A percentile compares a stretch with the other conserved stretches of the same genome.
Evolutionary conservation across 2,888 invertebrate species (phyloP).

Genomic region (Cephus spinipes): DNA sequence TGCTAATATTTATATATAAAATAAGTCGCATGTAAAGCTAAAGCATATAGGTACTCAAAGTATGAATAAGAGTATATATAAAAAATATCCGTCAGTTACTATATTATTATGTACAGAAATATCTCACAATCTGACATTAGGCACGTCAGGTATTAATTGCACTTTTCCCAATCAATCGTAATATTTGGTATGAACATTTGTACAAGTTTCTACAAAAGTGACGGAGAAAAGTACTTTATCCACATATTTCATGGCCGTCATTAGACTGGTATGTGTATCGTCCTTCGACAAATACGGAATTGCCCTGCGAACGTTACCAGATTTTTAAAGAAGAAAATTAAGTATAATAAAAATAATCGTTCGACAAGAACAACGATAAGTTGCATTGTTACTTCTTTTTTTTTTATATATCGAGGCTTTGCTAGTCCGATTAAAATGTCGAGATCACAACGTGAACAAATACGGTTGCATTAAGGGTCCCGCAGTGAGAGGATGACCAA

Average conservation of each 20-base stretch:
- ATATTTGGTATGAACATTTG: background rate
- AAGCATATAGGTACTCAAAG: background rate
- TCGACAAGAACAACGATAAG: background rate
- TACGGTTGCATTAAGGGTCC: constrained; percentile 35
- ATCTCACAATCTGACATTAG: background rate
- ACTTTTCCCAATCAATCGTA: background rate
- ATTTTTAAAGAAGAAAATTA: background rate
- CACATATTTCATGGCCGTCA: background rate
- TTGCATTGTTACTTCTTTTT: background rate
- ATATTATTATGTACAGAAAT: background rate
- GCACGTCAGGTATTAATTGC: background rate
- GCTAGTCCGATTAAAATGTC: background rate
- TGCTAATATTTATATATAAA: background rate
- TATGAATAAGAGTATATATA: background rate
- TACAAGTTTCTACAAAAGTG: background rate
- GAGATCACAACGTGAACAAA: constrained; percentile 10
- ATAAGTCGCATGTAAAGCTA: background rate
- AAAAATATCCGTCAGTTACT: background rate
- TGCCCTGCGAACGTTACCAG: background rate
- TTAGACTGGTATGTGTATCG: background rate
- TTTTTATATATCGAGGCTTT: background rate
- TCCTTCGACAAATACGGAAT: background rate
- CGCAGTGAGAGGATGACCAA: constrained; percentile 30
- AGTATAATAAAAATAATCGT: background rate
- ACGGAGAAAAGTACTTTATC: background rate